Evolutionary conservation across 1,140 invertebrate genomes (phyloP).

Genomic region (Drosophila oshimai): DNA sequence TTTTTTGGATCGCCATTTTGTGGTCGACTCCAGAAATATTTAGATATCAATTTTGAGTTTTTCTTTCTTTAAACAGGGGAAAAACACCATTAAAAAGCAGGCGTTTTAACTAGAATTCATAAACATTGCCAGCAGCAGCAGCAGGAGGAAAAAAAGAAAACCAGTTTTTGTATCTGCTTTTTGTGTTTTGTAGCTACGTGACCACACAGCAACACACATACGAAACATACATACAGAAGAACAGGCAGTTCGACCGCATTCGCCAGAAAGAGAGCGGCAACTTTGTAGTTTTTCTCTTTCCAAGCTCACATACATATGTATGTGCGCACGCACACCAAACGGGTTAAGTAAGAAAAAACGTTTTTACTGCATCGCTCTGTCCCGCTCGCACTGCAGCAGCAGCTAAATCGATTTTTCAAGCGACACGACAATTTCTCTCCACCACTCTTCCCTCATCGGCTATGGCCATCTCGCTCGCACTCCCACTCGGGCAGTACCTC

Average conservation of each 20-base stretch:
- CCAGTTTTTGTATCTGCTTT: constrained; percentile 46
- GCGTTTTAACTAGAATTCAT: constrained; percentile 62
- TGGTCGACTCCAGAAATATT: background rate
- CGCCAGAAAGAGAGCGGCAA: constrained; percentile 36
- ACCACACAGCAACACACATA: constrained; percentile 52
- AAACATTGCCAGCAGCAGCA: constrained; percentile 41
- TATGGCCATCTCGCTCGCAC: constrained; percentile 43
- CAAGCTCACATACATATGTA: constrained; percentile 14
- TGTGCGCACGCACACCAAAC: constrained; percentile 68
- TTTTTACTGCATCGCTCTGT: constrained; percentile 47
- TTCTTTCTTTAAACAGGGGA: constrained; percentile 19
- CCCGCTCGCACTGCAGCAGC: constrained; percentile 46
- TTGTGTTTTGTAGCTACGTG: constrained; percentile 63
- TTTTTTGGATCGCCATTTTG: constrained; percentile 4
- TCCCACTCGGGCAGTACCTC: background rate
- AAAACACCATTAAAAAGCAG: constrained; percentile 65
- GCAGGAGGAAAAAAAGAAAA: constrained; percentile 39
- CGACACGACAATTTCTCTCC: constrained; percentile 74
- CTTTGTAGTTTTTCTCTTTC: constrained; percentile 66
- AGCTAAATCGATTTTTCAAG: constrained; percentile 77
- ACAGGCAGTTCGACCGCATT: constrained; percentile 60
- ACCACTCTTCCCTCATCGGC: constrained; percentile 16
- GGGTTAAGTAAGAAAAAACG: constrained; percentile 57
- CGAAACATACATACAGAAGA: background rate
- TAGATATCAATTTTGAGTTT: constrained; percentile 4